phyloP scores from a whole-genome alignment of 2,888 invertebrate species.

The Meganola albula region DNA sequence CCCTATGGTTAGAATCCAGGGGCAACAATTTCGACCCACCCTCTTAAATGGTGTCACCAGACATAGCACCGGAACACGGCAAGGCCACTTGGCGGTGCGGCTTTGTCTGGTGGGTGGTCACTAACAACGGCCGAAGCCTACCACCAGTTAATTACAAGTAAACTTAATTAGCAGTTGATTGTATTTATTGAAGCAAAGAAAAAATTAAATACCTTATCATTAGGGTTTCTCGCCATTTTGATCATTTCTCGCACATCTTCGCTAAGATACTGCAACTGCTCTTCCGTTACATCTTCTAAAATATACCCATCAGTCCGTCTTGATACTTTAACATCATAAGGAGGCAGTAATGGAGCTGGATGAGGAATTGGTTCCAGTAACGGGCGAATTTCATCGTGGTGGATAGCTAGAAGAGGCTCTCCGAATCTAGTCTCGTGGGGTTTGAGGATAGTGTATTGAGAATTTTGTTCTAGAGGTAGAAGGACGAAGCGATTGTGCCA shows the following conservation, averaged over 20 bases:
- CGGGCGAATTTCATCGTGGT: slow-evolving; percentile 55
- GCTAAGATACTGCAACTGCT: slow-evolving; percentile 63
- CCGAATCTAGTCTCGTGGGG: slow-evolving; percentile 48
- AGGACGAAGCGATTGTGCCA: slow-evolving; percentile 48
- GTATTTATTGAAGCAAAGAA: too few relatives aligned
- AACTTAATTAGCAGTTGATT: too few relatives aligned
- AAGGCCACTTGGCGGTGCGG: too few relatives aligned
- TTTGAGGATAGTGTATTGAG: slow-evolving; percentile 57
- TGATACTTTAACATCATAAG: slow-evolving; percentile 47
- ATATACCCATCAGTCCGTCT: slow-evolving; percentile 50
- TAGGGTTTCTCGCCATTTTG: slow-evolving; percentile 53
- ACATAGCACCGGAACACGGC: too few relatives aligned
- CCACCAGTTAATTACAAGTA: too few relatives aligned
- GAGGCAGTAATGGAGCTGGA: slow-evolving; percentile 46
- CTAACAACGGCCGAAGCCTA: too few relatives aligned
- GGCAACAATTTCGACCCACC: too few relatives aligned
- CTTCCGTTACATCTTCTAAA: slow-evolving; percentile 50
- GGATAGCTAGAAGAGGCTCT: slow-evolving; percentile 52
- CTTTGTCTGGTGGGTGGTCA: too few relatives aligned
- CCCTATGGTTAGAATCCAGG: too few relatives aligned
- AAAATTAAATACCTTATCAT: too few relatives aligned
- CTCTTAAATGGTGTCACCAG: too few relatives aligned
- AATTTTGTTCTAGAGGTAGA: slow-evolving; percentile 50
- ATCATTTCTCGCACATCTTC: slow-evolving; percentile 63
- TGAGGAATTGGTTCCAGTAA: slow-evolving; percentile 54